phyloP scores from a whole-genome alignment of 2,888 invertebrate genomes.

The Latrodectus elegans region DNA sequence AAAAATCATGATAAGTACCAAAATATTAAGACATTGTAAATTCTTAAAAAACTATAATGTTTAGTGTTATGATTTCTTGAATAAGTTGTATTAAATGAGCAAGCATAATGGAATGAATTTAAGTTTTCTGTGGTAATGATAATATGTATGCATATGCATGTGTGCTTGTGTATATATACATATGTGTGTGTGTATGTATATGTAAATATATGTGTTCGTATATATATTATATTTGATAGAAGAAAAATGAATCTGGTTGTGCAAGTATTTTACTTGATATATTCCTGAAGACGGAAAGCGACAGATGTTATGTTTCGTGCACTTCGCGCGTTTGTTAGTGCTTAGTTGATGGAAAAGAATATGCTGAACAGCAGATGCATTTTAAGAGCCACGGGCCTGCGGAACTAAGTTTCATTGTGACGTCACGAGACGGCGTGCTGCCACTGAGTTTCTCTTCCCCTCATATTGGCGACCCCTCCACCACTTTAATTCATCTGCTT shows the following conservation, averaged over 20 bases:
- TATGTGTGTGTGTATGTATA: no score
- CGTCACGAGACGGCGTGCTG: conserved; percentile 67
- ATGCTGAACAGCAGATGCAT: conserved; percentile 37
- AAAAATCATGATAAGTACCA: no score
- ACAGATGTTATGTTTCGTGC: conserved; percentile 1
- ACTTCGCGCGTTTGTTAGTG: background rate
- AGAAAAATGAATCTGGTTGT: background rate
- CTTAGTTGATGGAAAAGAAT: background rate
- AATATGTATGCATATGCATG: no score
- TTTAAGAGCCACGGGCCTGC: conserved; percentile 19
- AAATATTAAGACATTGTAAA: no score
- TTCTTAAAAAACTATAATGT: no score
- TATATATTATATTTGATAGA: no score
- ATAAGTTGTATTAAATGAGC: no score
- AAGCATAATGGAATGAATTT: no score
- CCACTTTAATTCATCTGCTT: conserved; percentile 42
- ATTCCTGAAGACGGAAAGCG: background rate
- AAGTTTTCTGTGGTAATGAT: no score
- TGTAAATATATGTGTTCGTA: no score
- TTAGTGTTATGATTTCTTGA: no score
- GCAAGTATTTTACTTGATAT: background rate
- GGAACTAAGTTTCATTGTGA: conserved; percentile 60
- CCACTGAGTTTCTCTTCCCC: conserved; percentile 43
- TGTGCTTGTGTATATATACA: no score
- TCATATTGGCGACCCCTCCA: conserved; percentile 6